These are phyloP conservation scores for Lynx canadensis DNA, from an alignment of 2,113 vertebrate genomes.

Conservation along the genomic window DNA sequence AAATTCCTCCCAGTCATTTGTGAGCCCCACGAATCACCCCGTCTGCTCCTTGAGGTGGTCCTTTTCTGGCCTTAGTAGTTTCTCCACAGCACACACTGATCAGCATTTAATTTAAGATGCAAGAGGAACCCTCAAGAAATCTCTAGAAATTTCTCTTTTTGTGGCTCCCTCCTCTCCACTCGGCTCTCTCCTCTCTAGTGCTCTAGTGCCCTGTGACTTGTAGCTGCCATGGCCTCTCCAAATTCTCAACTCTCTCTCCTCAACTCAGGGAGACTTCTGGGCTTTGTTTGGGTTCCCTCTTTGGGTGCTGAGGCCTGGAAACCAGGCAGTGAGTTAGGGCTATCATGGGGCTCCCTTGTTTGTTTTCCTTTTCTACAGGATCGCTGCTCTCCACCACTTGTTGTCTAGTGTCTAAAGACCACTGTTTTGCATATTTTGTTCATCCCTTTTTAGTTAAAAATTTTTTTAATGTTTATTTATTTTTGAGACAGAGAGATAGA, in stretches of 20 bases:
- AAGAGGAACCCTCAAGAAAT: not conserved
- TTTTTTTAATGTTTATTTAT: too few species aligned
- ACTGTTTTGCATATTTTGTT: not conserved
- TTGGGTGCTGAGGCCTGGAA: not conserved
- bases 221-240: not conserved
- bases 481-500: too few species aligned
- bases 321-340: not conserved
- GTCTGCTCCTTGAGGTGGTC: not conserved
- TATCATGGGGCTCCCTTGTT: not conserved
- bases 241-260: not conserved
- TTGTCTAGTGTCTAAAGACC: not conserved
- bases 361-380: not conserved
- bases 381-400: not conserved
- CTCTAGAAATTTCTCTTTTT: constrained; percentile 6
- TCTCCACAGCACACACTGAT: not conserved
- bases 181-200: not conserved
- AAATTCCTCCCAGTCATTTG: not conserved
- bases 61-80: not conserved
- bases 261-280: not conserved
- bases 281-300: not conserved
- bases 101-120: not conserved
- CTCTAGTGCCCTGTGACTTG: not conserved
- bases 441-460: not conserved
- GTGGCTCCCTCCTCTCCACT: not conserved
- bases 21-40: not conserved